A percentile compares a stretch with the other conserved stretches of the same genome.
Evolutionary conservation across 2,113 vertebrate genomes (phyloP).

Genomic region (Calyptomena viridis): DNA sequence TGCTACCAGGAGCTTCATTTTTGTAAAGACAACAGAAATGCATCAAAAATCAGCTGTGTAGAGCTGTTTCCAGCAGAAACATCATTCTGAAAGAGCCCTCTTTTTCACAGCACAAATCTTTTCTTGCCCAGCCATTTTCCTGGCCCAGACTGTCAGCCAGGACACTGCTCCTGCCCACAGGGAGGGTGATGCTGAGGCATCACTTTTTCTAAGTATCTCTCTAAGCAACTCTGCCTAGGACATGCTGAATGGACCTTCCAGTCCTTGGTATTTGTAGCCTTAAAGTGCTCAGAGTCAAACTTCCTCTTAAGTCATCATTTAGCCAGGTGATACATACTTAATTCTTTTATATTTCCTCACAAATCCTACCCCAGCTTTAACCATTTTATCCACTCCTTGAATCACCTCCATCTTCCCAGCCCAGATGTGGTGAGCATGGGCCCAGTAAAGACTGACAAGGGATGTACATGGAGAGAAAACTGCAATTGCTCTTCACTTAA

Average conservation of each 20-base stretch:
- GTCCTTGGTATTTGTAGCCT: not conserved
- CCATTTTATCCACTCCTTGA: not conserved
- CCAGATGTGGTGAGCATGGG: not conserved
- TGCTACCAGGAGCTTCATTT: fast-evolving
- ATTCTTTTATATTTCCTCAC: not conserved
- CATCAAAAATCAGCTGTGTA: not conserved
- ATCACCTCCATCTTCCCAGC: not conserved
- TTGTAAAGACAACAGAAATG: not conserved
- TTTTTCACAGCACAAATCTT: not conserved
- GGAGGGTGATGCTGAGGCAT: fast-evolving
- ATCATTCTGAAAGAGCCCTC: fast-evolving
- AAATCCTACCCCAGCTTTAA: not conserved
- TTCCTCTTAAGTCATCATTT: not conserved
- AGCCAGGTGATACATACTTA: not conserved
- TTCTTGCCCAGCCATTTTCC: fast-evolving
- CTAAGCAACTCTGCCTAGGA: not conserved
- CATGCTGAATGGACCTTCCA: not conserved
- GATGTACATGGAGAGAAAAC: not conserved
- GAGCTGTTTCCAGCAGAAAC: not conserved
- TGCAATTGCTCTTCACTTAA: not conserved
- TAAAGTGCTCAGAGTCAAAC: not conserved
- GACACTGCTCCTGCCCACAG: not conserved
- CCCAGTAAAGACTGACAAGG: not conserved
- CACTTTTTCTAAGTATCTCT: not conserved
- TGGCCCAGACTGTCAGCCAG: not conserved